These are phyloP conservation scores for Trididemnum nubilum DNA, from an alignment of 23 tunicate species.

Conservation along the genomic window DNA sequence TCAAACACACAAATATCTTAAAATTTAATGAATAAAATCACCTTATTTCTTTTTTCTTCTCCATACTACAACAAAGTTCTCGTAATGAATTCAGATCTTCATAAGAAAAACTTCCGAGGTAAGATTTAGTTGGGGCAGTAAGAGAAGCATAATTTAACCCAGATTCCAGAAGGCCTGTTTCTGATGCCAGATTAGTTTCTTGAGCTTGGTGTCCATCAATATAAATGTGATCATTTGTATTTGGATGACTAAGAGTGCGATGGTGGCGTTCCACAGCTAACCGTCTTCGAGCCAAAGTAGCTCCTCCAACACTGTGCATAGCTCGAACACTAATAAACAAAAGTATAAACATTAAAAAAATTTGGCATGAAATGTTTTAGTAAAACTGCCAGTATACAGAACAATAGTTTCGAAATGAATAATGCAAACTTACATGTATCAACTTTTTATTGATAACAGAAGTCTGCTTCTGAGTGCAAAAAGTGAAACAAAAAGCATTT, in stretches of 20 bases:
- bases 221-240: background rate
- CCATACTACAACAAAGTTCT: conserved; percentile 52
- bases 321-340: conserved; percentile 36
- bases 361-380: no score
- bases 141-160: background rate
- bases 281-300: conserved; percentile 27
- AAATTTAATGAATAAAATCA: no score
- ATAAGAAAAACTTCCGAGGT: conserved; percentile 31
- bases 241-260: background rate
- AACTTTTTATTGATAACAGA: no score
- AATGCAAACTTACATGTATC: no score
- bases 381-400: no score
- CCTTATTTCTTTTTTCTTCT: conserved; percentile 56
- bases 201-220: background rate
- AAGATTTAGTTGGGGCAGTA: background rate
- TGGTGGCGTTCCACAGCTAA: conserved; percentile 16
- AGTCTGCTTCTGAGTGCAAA: no score
- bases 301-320: conserved; percentile 48
- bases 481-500: no score
- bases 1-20: no score
- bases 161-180: background rate
- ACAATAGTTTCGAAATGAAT: no score
- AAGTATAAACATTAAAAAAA: no score
- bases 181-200: background rate
- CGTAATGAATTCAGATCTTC: conserved; percentile 52